Base-by-base conservation (phyloP, 2,113 vertebrate species). In the Xenopus borealis region DNA sequence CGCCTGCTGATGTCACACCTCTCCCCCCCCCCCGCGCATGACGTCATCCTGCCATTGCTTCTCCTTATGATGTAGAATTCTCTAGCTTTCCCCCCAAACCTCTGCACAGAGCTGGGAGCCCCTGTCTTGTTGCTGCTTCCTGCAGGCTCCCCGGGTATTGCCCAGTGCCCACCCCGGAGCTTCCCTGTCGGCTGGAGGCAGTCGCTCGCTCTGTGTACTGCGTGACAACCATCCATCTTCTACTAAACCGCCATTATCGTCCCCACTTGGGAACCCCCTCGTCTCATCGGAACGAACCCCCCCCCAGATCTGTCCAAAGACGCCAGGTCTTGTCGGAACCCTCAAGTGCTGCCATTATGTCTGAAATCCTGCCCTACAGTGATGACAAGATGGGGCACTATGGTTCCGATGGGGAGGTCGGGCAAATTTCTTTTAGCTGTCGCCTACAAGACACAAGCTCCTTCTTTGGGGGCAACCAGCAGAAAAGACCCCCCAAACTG, bases 351-450 rank as follows among this genome's bases (percentile, higher is more conserved):
- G 70, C 82, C 87, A 90, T 82, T 84, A 98, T 98, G 96, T 98
- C 96, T 82, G 96, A 98, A 86, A 94, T 98, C 81, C 88, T 98
- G 88, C 96, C 96, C 81, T 98, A 97, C 89, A 93, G 90, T 88
- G 96, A 98, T 88, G 95, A 96, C 80, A 98, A 98, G 85, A 96
- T 98, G 96, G 95, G 83, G 87, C 95, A 94, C 87, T 98, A 95
- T 82, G 94, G 95, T 83, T 87, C 93, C 75, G 96, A 97, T 86
- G 89, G 91, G 80, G 96, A 98, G 85, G 94, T 95, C 84, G 92
- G 91, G 69, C 95, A 98, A 83, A 93, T 98, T 89, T 95, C 96
- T 86, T 98, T 97, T 91, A 96, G 96, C 90, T 98, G 96, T 89
- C 96, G 96, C 85, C 95, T 98, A 81, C 96, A 98, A 90, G 96